Evolutionary conservation across 1,140 invertebrate genomes (phyloP).

Genomic region (Pygmarrhopalites habei): DNA sequence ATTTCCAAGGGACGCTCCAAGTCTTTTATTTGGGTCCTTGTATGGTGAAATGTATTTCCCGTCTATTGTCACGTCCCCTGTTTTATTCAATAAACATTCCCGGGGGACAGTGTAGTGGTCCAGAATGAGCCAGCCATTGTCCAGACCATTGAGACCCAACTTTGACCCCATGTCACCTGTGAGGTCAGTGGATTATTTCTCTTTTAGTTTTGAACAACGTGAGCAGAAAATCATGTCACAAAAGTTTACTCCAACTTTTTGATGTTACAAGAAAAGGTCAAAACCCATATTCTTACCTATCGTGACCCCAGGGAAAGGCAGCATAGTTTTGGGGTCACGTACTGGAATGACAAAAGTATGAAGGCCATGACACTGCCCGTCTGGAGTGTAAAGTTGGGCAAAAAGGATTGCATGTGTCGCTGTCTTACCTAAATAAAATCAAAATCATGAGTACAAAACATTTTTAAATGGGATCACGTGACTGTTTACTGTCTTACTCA

Average conservation of each 20-base stretch:
- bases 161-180: slow-evolving; percentile 85
- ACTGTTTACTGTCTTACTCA: too few species aligned
- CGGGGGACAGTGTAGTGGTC: slow-evolving; percentile 51
- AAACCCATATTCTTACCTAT: too few species aligned
- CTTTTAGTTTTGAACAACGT: too few species aligned
- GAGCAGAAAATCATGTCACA: too few species aligned
- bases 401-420: slow-evolving; percentile 54
- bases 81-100: slow-evolving; percentile 51
- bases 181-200: too few species aligned
- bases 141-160: slow-evolving; percentile 76
- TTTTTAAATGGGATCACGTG: background rate
- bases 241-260: too few species aligned
- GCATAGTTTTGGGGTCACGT: slow-evolving; percentile 63
- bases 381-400: slow-evolving; percentile 61
- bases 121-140: slow-evolving; percentile 63
- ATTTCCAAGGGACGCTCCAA: too few species aligned
- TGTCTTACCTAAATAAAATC: slow-evolving; percentile 45
- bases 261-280: too few species aligned
- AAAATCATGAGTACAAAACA: background rate
- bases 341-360: slow-evolving; percentile 75
- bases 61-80: slow-evolving; percentile 52
- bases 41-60: slow-evolving; percentile 51
- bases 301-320: slow-evolving; percentile 58
- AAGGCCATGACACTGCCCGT: too few species aligned
- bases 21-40: slow-evolving; percentile 45